Base-by-base conservation (phyloP, 2,113 vertebrate species). In the Pomatorhinus ruficollis region DNA sequence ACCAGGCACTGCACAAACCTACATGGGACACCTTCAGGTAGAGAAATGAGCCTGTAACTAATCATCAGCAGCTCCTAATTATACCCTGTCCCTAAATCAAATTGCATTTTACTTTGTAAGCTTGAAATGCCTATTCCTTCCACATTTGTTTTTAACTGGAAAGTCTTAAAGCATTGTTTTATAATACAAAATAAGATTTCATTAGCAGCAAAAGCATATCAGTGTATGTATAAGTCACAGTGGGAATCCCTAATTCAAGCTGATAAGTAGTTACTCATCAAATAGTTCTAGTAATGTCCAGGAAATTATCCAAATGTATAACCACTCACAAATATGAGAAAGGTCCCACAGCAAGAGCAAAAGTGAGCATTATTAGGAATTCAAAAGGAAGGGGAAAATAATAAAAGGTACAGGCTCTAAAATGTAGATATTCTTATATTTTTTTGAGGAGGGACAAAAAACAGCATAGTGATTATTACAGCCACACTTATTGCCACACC, bases 151-250 rank as follows among this genome's bases (percentile, higher is more conserved):
- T 89, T 91, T 47, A 33, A 80, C 52, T 47, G n/a, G 30, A 72
- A 45, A 87, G 68, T 52, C 66, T 85, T 56, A 69, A 71, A 74
- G 7, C 28, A 42, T 52, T 56, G 31, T 88, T 83, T 40, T 74
- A 42, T 86, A 91, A 80, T 56, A 77, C 27, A 20, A 96, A 95
- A 57, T 52, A 64, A 83, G 37, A 66, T 81, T 94, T 94, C 37
- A 68, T 71, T 86, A 66, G 18, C 52, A 86, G 30, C 33, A 74
- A 80, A 35, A 81, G 23, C 35, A 54, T 65, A 76, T 65, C 52
- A 65, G 25, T 42, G 25, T 35, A 52, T 16, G 33, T 57, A 20
- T 15, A 70, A 66, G 16, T 57, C 78, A 60, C 52, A 30, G 0
- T 74, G 68, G 63, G 59, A 93, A 47, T 7, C 23, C 35, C 52